Conservation (phyloP, 1,140 invertebrate genomes). For the Amyelois transitella region DNA sequence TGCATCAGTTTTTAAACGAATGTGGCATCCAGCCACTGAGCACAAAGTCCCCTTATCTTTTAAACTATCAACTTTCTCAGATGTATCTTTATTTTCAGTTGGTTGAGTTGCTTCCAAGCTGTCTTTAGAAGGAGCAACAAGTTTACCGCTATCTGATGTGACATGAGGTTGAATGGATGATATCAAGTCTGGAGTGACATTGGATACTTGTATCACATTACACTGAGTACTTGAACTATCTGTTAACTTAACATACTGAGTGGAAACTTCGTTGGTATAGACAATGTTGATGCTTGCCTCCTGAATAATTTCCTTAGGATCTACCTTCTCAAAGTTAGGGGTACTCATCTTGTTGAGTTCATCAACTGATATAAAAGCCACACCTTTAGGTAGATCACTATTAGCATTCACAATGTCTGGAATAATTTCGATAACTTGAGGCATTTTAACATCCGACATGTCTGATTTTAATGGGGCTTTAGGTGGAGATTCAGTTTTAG, state of each 20-base stretch:
- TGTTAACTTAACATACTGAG: constrained; percentile 54
- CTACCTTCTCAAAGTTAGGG: constrained; percentile 64
- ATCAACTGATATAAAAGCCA: constrained; percentile 63
- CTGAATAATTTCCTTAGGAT: constrained; percentile 65
- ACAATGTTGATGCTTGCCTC: constrained; percentile 69
- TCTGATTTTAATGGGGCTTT: constrained; percentile 19
- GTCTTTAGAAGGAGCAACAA: constrained; percentile 28
- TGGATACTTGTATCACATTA: constrained; percentile 53
- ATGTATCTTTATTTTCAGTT: background rate
- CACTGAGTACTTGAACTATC: constrained; percentile 33
- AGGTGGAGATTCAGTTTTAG: constrained; percentile 16
- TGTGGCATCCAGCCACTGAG: constrained; percentile 44
- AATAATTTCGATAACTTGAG: constrained; percentile 65
- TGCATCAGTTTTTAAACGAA: constrained; percentile 48
- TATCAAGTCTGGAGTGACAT: constrained; percentile 58
- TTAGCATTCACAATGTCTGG: constrained; percentile 47
- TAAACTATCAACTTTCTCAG: constrained; percentile 1
- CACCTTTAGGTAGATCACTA: constrained; percentile 55
- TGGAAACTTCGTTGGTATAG: constrained; percentile 53
- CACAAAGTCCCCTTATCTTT: constrained; percentile 34
- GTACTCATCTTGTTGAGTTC: constrained; percentile 66
- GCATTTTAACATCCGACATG: constrained; percentile 52
- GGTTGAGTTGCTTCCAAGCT: constrained; percentile 12
- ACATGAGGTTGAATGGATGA: constrained; percentile 48
- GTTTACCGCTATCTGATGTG: constrained; percentile 20